A percentile compares a stretch with the other conserved stretches of the same genome.
Evolutionary conservation across 2,888 invertebrate genomes (phyloP).

Genomic region (Phalangium opilio): DNA sequence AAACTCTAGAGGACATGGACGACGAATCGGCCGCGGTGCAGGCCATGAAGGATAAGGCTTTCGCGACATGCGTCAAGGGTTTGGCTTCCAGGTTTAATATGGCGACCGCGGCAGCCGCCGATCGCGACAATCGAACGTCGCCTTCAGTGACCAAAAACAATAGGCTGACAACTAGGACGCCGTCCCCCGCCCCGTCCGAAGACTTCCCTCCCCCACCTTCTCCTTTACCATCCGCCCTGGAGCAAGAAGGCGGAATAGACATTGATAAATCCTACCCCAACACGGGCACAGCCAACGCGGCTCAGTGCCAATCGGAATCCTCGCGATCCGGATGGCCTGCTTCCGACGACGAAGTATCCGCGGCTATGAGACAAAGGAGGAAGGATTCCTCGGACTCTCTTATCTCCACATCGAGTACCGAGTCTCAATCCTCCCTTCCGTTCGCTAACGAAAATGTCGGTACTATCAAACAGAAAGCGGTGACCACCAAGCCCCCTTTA

Average conservation of each 20-base stretch:
- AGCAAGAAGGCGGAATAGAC: not conserved
- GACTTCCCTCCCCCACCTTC: constrained; percentile 30
- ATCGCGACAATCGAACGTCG: constrained; percentile 7
- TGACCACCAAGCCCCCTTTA: no score
- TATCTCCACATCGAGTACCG: constrained; percentile 47
- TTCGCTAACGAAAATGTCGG: constrained; percentile 98
- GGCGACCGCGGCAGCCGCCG: constrained; percentile 15
- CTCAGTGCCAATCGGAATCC: not conserved
- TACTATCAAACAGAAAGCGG: constrained; percentile 69
- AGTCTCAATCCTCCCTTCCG: constrained; percentile 69
- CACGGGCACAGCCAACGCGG: no score
- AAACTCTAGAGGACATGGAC: not conserved
- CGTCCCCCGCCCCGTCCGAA: constrained; percentile 18
- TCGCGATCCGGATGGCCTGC: not conserved
- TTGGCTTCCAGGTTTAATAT: constrained; percentile 23
- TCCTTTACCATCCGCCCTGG: constrained; percentile 21
- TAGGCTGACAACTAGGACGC: not conserved
- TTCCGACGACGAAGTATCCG: constrained; percentile 3
- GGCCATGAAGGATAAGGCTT: constrained; percentile 26
- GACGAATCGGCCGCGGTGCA: not conserved
- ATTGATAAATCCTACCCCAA: no score
- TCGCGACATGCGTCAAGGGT: constrained; percentile 31
- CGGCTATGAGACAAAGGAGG: constrained; percentile 1
- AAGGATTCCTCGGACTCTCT: constrained; percentile 18
- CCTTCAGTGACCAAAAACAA: constrained; percentile 4